These are phyloP conservation scores for Hystrix cristata DNA, from an alignment of 2,113 vertebrate genomes.

Conservation along the genomic window DNA sequence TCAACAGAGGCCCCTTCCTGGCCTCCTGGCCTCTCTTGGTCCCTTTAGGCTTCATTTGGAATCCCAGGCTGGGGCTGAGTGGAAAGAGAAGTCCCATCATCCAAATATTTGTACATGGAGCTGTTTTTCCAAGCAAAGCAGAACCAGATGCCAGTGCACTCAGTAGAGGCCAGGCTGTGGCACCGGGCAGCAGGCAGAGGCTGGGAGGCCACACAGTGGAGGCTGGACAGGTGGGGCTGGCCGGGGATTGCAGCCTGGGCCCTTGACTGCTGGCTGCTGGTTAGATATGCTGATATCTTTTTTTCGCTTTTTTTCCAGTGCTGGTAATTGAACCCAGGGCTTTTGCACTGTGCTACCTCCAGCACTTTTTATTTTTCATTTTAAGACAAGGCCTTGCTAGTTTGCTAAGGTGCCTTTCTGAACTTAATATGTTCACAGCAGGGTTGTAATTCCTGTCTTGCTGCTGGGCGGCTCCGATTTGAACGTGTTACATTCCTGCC, in stretches of 20 bases:
- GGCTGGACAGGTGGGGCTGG: not conserved
- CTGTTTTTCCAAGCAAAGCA: constrained; percentile 84
- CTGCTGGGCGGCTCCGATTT: not conserved
- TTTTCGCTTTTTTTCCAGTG: not conserved
- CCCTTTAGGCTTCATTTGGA: constrained; percentile 76
- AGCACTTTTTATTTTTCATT: not conserved
- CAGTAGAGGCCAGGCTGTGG: constrained; percentile 41
- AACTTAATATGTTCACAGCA: not conserved
- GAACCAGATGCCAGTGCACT: constrained; percentile 83
- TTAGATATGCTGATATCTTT: not conserved
- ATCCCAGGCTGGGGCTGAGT: constrained; percentile 68
- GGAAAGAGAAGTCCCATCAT: constrained; percentile 72
- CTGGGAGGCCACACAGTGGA: rapidly evolving
- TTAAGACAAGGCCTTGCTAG: not conserved
- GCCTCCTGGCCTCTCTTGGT: not conserved
- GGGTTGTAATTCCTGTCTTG: not conserved
- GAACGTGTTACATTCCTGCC: not conserved
- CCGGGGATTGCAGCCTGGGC: not conserved
- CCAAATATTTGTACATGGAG: constrained; percentile 86
- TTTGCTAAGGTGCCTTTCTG: not conserved
- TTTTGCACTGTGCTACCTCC: not conserved
- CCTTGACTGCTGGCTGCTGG: not conserved
- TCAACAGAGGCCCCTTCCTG: not conserved
- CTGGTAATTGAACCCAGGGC: not conserved
- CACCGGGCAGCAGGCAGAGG: not conserved